phyloP scores from a whole-genome alignment of 2,113 vertebrate genomes.

The Carassius carassius region DNA sequence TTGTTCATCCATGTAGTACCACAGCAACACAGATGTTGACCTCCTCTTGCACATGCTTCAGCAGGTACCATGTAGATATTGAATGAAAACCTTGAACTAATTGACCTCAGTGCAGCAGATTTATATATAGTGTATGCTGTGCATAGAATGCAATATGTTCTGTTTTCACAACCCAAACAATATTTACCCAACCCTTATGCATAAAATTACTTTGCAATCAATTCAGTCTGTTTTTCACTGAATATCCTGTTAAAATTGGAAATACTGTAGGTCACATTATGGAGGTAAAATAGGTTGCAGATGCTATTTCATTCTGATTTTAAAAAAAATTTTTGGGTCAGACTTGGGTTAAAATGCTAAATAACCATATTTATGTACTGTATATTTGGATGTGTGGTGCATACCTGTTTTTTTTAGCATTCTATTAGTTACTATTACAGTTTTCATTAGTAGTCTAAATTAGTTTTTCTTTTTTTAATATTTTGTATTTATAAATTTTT shows the following conservation, averaged over 20 bases:
- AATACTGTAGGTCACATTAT: neutral
- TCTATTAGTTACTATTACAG: neutral
- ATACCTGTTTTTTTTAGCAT: too few species aligned
- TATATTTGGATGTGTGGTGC: neutral
- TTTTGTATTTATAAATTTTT: neutral
- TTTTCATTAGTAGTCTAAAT: neutral
- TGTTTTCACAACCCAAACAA: too few species aligned
- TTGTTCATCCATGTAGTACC: neutral
- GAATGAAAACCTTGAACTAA: neutral
- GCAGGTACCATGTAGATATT: neutral
- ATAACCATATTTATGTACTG: conserved; percentile 5
- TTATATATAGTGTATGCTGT: too few species aligned
- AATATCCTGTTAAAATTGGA: neutral
- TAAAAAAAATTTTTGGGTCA: neutral
- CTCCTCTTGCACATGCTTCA: neutral
- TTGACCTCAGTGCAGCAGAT: conserved; percentile 10
- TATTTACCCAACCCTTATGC: conserved; percentile 10
- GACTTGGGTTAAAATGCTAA: neutral
- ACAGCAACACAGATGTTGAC: neutral
- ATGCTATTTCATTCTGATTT: conserved; percentile 1
- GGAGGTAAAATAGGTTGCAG: neutral
- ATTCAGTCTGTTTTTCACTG: neutral
- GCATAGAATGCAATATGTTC: too few species aligned
- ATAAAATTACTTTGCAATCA: neutral
- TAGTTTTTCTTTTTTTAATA: neutral